These are phyloP conservation scores for Leptobrachium leishanense DNA, from an alignment of 2,113 vertebrate genomes.

Conservation along the genomic window DNA sequence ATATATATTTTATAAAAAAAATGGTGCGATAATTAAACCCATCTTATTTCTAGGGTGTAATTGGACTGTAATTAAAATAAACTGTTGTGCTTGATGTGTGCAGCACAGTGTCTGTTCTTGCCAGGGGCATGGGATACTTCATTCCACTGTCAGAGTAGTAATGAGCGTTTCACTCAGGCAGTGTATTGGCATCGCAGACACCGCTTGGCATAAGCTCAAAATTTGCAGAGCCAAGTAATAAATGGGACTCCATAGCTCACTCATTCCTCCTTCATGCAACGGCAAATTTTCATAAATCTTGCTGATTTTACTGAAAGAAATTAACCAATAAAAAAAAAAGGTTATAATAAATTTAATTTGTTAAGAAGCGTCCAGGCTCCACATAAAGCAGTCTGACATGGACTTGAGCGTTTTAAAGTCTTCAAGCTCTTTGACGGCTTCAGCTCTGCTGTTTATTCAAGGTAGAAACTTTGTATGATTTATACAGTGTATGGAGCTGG, in stretches of 20 bases:
- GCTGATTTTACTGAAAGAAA: too few species aligned
- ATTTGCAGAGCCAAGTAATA: not conserved
- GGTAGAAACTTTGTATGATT: too few species aligned
- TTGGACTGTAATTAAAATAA: not conserved
- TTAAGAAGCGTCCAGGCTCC: too few species aligned
- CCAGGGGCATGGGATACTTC: not conserved
- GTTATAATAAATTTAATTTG: too few species aligned
- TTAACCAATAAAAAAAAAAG: too few species aligned
- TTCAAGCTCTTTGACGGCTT: too few species aligned
- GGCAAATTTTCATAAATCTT: not conserved
- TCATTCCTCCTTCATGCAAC: not conserved
- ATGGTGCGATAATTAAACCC: too few species aligned
- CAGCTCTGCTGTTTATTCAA: too few species aligned
- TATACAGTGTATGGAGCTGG: too few species aligned
- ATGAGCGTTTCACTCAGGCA: not conserved
- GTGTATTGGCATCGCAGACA: not conserved
- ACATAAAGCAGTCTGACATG: too few species aligned
- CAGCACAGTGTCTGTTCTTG: not conserved
- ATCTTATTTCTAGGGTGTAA: not conserved
- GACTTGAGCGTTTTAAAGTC: too few species aligned
- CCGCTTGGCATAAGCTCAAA: not conserved
- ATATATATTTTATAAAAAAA: too few species aligned
- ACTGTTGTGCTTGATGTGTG: not conserved
- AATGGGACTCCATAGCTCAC: not conserved
- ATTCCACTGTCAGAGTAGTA: not conserved